These are phyloP conservation scores for Semotilus atromaculatus DNA, from an alignment of 2,797 vertebrate species.

Conservation along the genomic window DNA sequence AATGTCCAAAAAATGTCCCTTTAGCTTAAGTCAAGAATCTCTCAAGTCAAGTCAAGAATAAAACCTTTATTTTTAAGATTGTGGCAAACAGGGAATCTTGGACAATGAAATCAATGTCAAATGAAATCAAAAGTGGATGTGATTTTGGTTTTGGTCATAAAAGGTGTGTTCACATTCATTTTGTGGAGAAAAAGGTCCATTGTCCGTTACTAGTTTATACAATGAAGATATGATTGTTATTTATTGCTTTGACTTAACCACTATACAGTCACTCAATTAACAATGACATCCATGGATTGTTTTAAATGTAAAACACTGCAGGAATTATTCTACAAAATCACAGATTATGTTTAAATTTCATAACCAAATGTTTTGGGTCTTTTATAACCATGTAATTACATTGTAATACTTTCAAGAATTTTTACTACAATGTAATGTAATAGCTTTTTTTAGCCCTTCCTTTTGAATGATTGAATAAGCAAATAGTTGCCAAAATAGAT, in stretches of 20 bases:
- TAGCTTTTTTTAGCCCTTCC: too few species aligned
- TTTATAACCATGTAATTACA: constrained; percentile 7
- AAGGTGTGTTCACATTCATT: neutral
- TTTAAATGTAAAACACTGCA: neutral
- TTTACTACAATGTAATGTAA: neutral
- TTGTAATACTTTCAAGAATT: neutral
- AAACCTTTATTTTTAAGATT: neutral
- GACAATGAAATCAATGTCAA: neutral
- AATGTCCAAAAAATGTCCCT: too few species aligned
- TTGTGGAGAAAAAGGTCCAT: neutral
- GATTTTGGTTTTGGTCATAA: neutral
- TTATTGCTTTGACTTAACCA: constrained; percentile 20
- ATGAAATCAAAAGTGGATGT: neutral
- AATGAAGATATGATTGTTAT: neutral
- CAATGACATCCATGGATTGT: neutral
- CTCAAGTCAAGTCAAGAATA: too few species aligned
- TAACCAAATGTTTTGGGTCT: neutral
- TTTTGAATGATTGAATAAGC: neutral
- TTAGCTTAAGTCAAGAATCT: neutral
- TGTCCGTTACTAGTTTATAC: neutral
- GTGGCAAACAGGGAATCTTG: neutral
- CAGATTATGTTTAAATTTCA: neutral
- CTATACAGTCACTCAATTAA: constrained; percentile 1
- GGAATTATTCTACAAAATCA: neutral
- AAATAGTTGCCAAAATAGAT: neutral